Evolutionary conservation across 2,888 invertebrate genomes (phyloP).

Genomic region (Eupithecia centaureata): DNA sequence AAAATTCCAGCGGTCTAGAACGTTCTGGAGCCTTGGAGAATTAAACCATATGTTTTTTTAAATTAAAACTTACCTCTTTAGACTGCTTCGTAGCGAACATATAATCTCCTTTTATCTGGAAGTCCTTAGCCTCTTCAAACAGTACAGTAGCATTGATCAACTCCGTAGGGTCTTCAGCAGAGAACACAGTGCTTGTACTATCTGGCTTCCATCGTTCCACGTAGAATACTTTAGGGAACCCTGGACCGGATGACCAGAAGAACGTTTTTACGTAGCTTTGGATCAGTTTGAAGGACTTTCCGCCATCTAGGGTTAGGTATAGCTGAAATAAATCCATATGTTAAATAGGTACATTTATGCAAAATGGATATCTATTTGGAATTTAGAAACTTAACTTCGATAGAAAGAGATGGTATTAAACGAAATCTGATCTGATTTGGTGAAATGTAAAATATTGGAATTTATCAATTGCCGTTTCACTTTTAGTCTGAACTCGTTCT

Average conservation of each 20-base stretch:
- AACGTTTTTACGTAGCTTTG: slow-evolving; percentile 91
- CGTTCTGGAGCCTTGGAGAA: too few relatives aligned
- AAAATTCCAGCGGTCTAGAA: too few relatives aligned
- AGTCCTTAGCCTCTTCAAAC: slow-evolving; percentile 89
- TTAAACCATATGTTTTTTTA: too few relatives aligned
- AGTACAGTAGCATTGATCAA: slow-evolving; percentile 81
- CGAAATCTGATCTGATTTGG: too few relatives aligned
- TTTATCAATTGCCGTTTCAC: background rate
- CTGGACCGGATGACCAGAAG: slow-evolving; percentile 86
- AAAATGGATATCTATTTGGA: too few relatives aligned
- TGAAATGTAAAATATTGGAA: background rate
- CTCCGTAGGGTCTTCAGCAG: slow-evolving; percentile 82
- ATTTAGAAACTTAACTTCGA: background rate
- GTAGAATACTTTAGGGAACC: slow-evolving; percentile 82
- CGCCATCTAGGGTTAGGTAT: slow-evolving; percentile 90
- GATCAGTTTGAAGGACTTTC: slow-evolving; percentile 87
- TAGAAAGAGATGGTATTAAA: too few relatives aligned
- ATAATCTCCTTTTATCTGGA: slow-evolving; percentile 92
- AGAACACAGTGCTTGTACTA: slow-evolving; percentile 87
- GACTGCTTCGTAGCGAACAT: slow-evolving; percentile 91
- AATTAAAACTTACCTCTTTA: slow-evolving; percentile 79
- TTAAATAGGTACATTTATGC: background rate
- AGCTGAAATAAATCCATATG: slow-evolving; percentile 76
- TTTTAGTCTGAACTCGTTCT: background rate
- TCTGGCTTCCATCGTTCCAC: slow-evolving; percentile 87